Evolutionary conservation across 2,888 invertebrate species (phyloP), one percentile per base, ranked within the genome.

Genomic region (Allygus modestus): DNA sequence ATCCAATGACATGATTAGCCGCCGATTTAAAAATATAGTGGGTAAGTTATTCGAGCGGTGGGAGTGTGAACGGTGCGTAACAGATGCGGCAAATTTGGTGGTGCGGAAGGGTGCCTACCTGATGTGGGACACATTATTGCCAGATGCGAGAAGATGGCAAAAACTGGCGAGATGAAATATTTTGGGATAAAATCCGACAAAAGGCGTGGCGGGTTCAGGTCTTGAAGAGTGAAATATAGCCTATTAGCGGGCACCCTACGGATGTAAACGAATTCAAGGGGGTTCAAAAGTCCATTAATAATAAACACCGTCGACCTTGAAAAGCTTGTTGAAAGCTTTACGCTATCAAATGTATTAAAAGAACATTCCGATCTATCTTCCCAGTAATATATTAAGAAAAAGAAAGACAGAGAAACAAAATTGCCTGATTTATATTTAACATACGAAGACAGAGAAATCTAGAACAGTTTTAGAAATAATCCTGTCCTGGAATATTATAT

Each of bases 101-200:
- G 79, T 58, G 79, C 58, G 79, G 79, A 79, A 79, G 79, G 37
- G 2, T 11, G 33, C 23, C 20, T 37, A 79, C 79, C 58, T 58
- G 58, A 5, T 20, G 54, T 65, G 37, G 26, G 43, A 77, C 5
- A n/a, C n/a, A n/a, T n/a, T n/a, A n/a, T n/a, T n/a, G 77, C 28
- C 54, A 79, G 79, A 54, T 51, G 79, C n/a, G 28, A 12, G 4
- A 26, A 31, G 77, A 28, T 33, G 54, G 79, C 79, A 79, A 79
- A 79, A 79, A 79, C 79, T 77, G 37, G 77, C 46, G 28, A 43
- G 58, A 58, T 79, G 54, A 79, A 79, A 79, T 79, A 79, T 79
- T 58, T 58, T 17, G n/a, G 37, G 33, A 33, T 79, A 58, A 77
- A 73, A 73, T 41, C 37, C 58, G 79, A 54, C 58, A 54, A 58